A percentile compares a stretch with the other conserved stretches of the same genome.
Conservation (phyloP, 1,140 invertebrate genomes). For the Oscheius sp. region DNA sequence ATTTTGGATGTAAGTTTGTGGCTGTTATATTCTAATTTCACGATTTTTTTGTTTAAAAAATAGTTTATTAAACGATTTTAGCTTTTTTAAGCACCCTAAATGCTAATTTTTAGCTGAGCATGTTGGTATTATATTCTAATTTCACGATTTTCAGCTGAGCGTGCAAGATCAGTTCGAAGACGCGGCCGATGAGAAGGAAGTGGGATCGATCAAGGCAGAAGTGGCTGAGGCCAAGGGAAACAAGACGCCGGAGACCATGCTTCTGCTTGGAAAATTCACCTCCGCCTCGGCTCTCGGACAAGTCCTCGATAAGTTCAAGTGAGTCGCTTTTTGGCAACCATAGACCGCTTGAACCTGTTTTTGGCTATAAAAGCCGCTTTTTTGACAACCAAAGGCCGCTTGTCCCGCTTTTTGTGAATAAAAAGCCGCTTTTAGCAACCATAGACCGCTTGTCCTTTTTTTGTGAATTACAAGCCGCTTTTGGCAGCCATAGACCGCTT, state of each 20-base stretch:
- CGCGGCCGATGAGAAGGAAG: slow-evolving; percentile 84
- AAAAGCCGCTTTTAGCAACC: too few species aligned
- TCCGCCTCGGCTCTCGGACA: slow-evolving; percentile 9
- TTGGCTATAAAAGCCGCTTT: too few species aligned
- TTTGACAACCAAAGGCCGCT: too few species aligned
- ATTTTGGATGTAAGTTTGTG: slow-evolving; percentile 72
- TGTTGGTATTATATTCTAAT: slow-evolving; percentile 1
- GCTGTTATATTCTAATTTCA: slow-evolving; percentile 16
- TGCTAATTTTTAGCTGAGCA: too few species aligned
- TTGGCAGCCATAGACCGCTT: too few species aligned
- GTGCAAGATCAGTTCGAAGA: slow-evolving; percentile 83
- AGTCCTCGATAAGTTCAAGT: slow-evolving; percentile 6
- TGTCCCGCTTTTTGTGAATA: too few species aligned
- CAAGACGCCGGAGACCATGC: slow-evolving; percentile 82
- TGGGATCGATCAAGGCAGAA: slow-evolving; percentile 77
- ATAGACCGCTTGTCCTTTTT: too few species aligned
- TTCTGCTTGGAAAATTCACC: slow-evolving; percentile 69
- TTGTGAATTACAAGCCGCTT: too few species aligned
- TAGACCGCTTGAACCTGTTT: too few species aligned
- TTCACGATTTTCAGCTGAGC: slow-evolving; percentile 67
- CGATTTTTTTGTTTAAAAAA: too few species aligned
- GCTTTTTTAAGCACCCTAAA: too few species aligned
- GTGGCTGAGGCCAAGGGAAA: slow-evolving; percentile 66
- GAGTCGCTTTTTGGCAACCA: not conserved
- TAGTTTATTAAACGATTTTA: too few species aligned